A percentile compares a stretch with the other conserved stretches of the same genome.
Conservation (phyloP, 2,888 invertebrate species). For the Cheilosia vulpina region DNA sequence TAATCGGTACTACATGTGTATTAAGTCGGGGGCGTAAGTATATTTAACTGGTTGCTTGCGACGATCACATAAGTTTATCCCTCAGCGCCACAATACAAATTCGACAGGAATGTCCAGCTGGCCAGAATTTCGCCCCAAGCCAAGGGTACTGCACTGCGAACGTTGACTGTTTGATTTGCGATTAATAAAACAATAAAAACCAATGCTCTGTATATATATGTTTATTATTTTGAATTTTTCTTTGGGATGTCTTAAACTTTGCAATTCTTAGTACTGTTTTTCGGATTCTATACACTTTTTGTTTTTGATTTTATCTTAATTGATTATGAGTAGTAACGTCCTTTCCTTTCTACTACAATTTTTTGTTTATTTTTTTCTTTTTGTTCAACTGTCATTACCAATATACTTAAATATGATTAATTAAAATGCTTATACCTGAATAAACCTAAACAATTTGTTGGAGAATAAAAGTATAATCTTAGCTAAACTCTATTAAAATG, state of each 20-base stretch:
- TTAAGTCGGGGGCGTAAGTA: constrained; percentile 31
- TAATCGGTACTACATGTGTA: constrained; percentile 22
- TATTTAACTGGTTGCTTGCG: not conserved
- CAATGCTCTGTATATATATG: constrained; percentile 13
- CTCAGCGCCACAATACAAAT: constrained; percentile 12
- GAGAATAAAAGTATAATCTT: constrained; percentile 35
- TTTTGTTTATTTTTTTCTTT: not conserved
- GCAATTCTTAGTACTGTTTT: constrained; percentile 1
- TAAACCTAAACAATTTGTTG: constrained; percentile 20
- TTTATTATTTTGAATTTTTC: constrained; percentile 30
- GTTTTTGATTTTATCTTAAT: constrained; percentile 7
- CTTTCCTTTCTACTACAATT: not conserved
- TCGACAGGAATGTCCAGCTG: constrained; percentile 2
- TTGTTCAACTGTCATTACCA: constrained; percentile 11
- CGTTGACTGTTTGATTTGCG: constrained; percentile 25
- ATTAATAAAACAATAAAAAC: constrained; percentile 29
- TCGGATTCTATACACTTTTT: constrained; percentile 11
- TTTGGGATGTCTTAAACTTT: constrained; percentile 43
- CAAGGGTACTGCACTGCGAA: not conserved
- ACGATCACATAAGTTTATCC: not conserved
- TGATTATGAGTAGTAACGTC: constrained; percentile 28
- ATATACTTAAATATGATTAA: constrained; percentile 33
- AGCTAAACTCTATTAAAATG: constrained; percentile 10
- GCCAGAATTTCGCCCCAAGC: constrained; percentile 15
- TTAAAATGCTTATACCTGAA: constrained; percentile 12